Base-by-base conservation (phyloP, 2,797 vertebrate genomes). In the Botia kubotai region DNA sequence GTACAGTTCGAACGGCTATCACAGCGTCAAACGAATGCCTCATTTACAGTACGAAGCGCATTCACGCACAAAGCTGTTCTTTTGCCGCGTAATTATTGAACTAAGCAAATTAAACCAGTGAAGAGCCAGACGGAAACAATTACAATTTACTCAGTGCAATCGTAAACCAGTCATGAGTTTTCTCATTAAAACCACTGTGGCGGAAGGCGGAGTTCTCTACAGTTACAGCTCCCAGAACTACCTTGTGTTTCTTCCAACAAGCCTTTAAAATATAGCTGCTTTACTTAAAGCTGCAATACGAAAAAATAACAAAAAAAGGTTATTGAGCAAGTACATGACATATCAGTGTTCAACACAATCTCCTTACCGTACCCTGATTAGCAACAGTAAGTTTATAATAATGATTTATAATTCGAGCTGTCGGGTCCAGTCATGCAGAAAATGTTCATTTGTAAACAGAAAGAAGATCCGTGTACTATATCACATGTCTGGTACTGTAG, bases 21-120 rank as follows among this genome's bases (percentile, higher is more conserved):
- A 62, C 13, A n/a, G 23, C 5, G 29, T 72, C 68, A 65, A 58
- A 77, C 65, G 39, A 80, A 82, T 69, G 36, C 75, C 81, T 83
- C 81, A 81, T 82, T 86, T 85, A 83, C 29, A 55, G 73, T 81
- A 81, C 70, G 29, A 85, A 83, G 68, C 4, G 69, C 63, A 80
- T 82, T 76, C 50, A 82, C 73, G 67, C 69, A 46, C 39, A 67
- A 53, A 83, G 81, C 72, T 52, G 67, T 58, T 75, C 71, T 75
- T 68, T 63, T 84, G 72, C 12, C 63, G 71, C 57, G 66, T 79
- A 39, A 86, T 82, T 83, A 72, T 84, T 80, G 79, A 79, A 86
- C 87, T 62, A 82, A 87, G 83, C 82, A 70, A 68, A 81, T 89
- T 89, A 88, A 81, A 81, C 67, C 16, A 4, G 53, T 50, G 14